Conservation (phyloP, 2,113 vertebrate species). For the Columba janthina region DNA sequence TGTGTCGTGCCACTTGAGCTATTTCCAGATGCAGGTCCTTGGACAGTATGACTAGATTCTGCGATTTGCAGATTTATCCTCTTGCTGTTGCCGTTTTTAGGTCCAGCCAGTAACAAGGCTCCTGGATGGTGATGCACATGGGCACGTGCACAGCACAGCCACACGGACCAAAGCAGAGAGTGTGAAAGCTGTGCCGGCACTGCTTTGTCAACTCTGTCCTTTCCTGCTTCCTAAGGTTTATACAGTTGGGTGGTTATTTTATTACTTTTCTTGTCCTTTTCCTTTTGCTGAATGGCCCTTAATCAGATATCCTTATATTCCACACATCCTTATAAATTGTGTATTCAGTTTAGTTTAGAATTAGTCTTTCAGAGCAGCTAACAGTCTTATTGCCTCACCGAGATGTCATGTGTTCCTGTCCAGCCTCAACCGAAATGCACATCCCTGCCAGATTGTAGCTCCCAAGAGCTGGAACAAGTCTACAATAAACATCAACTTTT, state of each 20-base stretch:
- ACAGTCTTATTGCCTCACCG: not conserved
- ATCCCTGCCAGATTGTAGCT: not conserved
- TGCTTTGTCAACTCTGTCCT: not conserved
- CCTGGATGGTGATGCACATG: not conserved
- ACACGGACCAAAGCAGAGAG: not conserved
- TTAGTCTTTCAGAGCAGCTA: not conserved
- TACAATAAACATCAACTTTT: not conserved
- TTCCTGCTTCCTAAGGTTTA: not conserved
- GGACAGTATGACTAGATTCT: not conserved
- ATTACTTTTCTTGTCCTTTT: not conserved
- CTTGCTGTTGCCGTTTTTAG: not conserved
- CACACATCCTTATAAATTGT: not conserved
- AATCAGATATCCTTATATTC: not conserved
- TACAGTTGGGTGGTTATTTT: not conserved
- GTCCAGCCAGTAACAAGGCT: not conserved
- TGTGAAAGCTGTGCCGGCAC: accelerated
- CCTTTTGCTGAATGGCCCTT: not conserved
- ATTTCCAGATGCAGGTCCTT: not conserved
- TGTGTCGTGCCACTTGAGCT: not conserved
- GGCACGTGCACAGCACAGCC: no score
- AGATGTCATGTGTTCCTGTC: not conserved
- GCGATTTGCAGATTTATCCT: not conserved
- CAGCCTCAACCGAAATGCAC: not conserved
- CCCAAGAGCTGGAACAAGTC: not conserved
- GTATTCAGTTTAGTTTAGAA: not conserved